Conservation (phyloP, 92 coral and sea anemone species). For the Zoanthus sociatus region DNA sequence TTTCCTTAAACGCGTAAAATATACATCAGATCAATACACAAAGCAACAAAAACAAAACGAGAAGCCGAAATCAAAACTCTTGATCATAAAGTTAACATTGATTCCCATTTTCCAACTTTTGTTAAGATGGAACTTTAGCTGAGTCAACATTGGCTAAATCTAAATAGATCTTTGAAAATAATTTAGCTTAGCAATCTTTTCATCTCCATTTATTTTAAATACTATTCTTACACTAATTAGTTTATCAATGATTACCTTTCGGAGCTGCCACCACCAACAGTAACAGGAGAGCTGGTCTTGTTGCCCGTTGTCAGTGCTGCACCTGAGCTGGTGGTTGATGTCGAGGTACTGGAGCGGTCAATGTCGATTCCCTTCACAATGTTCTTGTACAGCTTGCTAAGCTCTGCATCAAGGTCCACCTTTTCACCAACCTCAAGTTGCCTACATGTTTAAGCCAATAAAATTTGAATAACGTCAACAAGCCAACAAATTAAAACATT, state of each 20-base stretch:
- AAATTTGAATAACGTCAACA: neutral
- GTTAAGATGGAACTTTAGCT: too few relatives aligned
- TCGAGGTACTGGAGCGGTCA: constrained; percentile 84
- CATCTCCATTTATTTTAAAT: too few relatives aligned
- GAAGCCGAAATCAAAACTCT: too few relatives aligned
- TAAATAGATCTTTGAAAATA: too few relatives aligned
- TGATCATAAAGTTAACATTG: too few relatives aligned
- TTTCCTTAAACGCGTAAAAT: too few relatives aligned
- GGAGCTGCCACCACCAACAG: constrained; percentile 74
- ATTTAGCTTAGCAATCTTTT: too few relatives aligned
- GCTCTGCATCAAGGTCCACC: constrained; percentile 85
- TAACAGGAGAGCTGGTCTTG: constrained; percentile 77
- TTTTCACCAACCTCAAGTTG: constrained; percentile 89
- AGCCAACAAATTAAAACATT: neutral
- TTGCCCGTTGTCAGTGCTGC: constrained; percentile 12
- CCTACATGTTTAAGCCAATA: constrained; percentile 43
- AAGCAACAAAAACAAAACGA: too few relatives aligned
- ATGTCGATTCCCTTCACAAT: constrained; percentile 83
- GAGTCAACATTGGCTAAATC: too few relatives aligned
- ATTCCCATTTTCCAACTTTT: too few relatives aligned
- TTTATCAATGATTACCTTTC: constrained; percentile 73
- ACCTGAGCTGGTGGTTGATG: constrained; percentile 60
- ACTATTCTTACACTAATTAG: neutral
- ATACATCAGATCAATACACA: too few relatives aligned
- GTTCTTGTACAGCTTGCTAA: constrained; percentile 81